Base-by-base conservation (phyloP, 2,888 invertebrate species). In the Leptinotarsa rubiginosa region DNA sequence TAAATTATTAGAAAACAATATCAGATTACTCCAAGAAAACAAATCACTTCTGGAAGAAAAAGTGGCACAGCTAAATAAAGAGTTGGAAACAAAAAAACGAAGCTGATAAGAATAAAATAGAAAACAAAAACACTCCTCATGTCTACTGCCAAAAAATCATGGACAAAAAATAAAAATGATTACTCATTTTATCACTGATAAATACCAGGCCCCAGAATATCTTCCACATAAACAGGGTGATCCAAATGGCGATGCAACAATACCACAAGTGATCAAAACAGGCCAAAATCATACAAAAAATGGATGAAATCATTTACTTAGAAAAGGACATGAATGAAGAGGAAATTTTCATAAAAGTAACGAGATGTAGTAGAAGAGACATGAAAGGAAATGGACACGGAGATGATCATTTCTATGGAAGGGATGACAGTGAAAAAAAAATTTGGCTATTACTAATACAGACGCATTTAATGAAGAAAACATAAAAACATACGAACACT, bases 391-490 rank as follows among this genome's bases (percentile, higher is more conserved):
- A 16, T 50, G 50, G 50, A 16, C 2, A 22, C 22, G 22, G 22
- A 22, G 22, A 22, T 22, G 22, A 50, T 3, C 1, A 50, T 50
- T 16, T 16, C 50, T 16, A 50, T 15, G 5, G 50, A 50, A n/a
- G 5, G n/a, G n/a, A 52, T n/a, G 5, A 18, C 52, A 52, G 1
- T 20, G 66, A 49, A 20, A 66, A 66, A 20, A 66, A 49, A 47
- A 66, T 66, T 13, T 66, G 66, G 66, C 49, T 66, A 1, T 66
- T 66, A 20, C 66, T 66, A 12, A 66, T 49, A 22, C 66, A 66
- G 49, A 66, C 49, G 49, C 66, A 66, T 49, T 49, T 13, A 20
- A 66, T 49, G 25, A 66, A 49, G 49, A 66, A 66, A 49, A 22
- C 12, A 66, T 66, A 18, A 66, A 66, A 66, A 49, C 47, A 66